Conservation (phyloP, 2,888 invertebrate species). For the Oxystoma pomonae region DNA sequence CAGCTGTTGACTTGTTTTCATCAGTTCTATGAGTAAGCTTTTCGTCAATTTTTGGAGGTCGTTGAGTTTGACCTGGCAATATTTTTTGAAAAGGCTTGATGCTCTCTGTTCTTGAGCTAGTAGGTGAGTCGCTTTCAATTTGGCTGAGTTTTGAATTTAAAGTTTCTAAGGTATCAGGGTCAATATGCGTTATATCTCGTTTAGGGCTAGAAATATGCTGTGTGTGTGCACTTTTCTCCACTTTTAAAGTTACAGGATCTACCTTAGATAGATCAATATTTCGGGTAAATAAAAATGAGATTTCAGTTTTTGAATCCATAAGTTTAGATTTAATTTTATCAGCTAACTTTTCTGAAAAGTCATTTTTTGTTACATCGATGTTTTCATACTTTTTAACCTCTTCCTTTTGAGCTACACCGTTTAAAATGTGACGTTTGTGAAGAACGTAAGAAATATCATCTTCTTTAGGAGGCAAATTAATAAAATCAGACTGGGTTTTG, state of each 20-base stretch:
- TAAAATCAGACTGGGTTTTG: conserved; percentile 47
- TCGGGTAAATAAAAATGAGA: conserved; percentile 67
- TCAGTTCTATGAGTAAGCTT: too few species aligned
- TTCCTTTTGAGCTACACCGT: conserved; percentile 66
- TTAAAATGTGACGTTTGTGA: conserved; percentile 82
- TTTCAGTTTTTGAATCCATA: conserved; percentile 38
- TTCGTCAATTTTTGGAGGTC: conserved; percentile 30
- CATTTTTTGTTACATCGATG: conserved; percentile 47
- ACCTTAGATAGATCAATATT: conserved; percentile 72
- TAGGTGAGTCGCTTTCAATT: conserved; percentile 73
- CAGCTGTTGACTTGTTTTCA: conserved; percentile 21
- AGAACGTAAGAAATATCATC: conserved; percentile 82
- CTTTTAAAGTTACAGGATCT: conserved; percentile 67
- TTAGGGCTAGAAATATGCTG: conserved; percentile 66
- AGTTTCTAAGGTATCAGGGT: conserved; percentile 62
- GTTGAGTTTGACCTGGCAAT: conserved; percentile 26
- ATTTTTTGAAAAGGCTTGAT: conserved; percentile 45
- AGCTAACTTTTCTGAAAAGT: conserved; percentile 26
- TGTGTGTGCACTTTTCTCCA: conserved; percentile 61
- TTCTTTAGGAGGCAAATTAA: conserved; percentile 50
- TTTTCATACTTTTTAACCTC: conserved; percentile 29
- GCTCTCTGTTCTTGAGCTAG: conserved; percentile 70
- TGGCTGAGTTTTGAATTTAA: conserved; percentile 69
- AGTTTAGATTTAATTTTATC: conserved; percentile 35
- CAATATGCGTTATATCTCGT: conserved; percentile 67